These are phyloP conservation scores for Drosophila subsilvestris DNA, from an alignment of 2,888 invertebrate species.

Conservation along the genomic window DNA sequence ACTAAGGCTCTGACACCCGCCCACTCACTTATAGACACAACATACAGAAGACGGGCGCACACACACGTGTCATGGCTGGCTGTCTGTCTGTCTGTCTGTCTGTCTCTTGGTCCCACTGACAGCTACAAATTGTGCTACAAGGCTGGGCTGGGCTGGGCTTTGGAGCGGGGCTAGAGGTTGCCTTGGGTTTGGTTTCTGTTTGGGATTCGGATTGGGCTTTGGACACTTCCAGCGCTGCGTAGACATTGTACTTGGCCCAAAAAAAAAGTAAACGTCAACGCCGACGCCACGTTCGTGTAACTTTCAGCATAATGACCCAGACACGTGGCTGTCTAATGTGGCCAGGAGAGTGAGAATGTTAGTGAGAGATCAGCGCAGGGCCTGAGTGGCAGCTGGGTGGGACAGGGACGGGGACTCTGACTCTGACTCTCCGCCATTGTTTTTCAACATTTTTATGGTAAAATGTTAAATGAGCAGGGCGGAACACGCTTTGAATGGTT, in stretches of 20 bases:
- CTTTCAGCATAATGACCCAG: conserved; percentile 80
- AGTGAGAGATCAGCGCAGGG: conserved; percentile 8
- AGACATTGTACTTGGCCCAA: conserved; percentile 23
- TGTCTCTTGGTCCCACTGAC: conserved; percentile 58
- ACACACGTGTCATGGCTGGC: conserved; percentile 68
- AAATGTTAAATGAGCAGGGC: conserved; percentile 65
- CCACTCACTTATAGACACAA: conserved; percentile 57
- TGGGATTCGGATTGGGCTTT: conserved; percentile 19
- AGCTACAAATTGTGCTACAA: conserved; percentile 80
- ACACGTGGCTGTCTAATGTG: conserved; percentile 82
- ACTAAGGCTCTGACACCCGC: conserved; percentile 66
- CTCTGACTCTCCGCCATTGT: conserved; percentile 50
- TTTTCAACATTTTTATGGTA: conserved; percentile 74
- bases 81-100: conserved; percentile 20
- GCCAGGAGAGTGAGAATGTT: conserved; percentile 42
- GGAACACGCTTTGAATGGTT: conserved; percentile 6
- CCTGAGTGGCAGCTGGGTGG: conserved; percentile 7
- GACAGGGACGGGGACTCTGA: background rate
- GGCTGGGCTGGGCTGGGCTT: conserved; percentile 35
- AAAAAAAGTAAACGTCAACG: conserved; percentile 58
- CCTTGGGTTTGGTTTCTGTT: conserved; percentile 8
- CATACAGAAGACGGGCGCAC: conserved; percentile 10
- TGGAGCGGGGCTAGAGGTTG: conserved; percentile 13
- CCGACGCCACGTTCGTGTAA: conserved; percentile 70
- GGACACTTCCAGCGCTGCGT: conserved; percentile 31